Base-by-base conservation (phyloP, 1,140 invertebrate genomes). In the Bathynomus jamesi region DNA sequence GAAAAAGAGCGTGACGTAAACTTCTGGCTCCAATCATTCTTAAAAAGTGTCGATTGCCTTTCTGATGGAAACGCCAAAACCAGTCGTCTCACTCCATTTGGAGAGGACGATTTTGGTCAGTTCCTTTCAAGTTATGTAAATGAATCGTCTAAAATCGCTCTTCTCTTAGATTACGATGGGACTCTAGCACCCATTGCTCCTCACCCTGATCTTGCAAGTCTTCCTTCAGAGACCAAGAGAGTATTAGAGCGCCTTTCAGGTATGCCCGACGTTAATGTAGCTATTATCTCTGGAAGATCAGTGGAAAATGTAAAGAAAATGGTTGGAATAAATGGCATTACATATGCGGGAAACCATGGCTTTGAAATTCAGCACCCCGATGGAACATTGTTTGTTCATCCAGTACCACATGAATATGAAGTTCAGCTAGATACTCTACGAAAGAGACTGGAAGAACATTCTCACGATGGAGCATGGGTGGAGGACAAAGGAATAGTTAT, bases 331-430 rank as follows among this genome's bases (percentile, higher is more conserved):
- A 89, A 93, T 73, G 75, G 90, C 65, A 92, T 94, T 24, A 95
- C 92, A 0, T 95, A 95, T 80, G 93, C 92, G 1, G 93, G 93
- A 21, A 94, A 91, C 83, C 93, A 95, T 80, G 93, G 92, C 10
- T 81, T 95, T 64, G 92, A 95, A 82, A 94, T 95, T 79, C 80
- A 92, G 32, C 92, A 95, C 83, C 91, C 92, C 0, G 92, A 95
- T 80, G 92, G 92, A 29, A 93, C 90, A 72, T 92, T 91, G 80
- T 95, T 94, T 79, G 90, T 94, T 1, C 91, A 94, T 83, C 92
- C 92, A 0, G 92, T 94, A 89, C 92, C 92, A 0, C 87, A 88
- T 46, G 91, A 94, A 79, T 89, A 89, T 74, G 90, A 92, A 78
- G 89, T 88, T 32, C 92, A 93, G 81, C 89, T 94, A 17, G 87